A percentile compares a stretch with the other conserved stretches of the same genome.
Evolutionary conservation across 1,140 invertebrate genomes (phyloP).

Genomic region (Colletes gigas): DNA sequence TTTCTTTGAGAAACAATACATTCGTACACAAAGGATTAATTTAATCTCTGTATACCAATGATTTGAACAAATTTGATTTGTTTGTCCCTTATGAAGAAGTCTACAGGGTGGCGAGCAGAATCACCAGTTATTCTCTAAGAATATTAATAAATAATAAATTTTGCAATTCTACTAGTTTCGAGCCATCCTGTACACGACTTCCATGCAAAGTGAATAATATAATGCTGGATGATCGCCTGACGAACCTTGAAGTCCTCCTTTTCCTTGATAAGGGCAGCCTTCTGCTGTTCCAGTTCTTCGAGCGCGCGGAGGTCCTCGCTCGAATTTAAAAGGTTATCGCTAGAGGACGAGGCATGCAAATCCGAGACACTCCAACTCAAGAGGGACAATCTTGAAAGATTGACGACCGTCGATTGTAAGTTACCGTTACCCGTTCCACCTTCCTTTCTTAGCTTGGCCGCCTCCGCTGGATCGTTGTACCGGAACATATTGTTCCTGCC

Average conservation of each 20-base stretch:
- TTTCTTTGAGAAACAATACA: too few relatives aligned
- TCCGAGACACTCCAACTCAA: conserved; percentile 92
- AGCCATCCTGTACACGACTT: neutral
- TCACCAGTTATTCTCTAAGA: too few relatives aligned
- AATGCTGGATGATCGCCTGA: neutral
- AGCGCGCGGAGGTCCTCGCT: conserved; percentile 77
- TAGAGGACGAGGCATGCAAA: conserved; percentile 86
- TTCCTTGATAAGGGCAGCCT: conserved; percentile 79
- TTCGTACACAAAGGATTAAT: too few relatives aligned
- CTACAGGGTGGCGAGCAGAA: too few relatives aligned
- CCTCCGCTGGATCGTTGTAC: conserved; percentile 95
- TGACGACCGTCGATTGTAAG: conserved; percentile 84
- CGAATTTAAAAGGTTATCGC: conserved; percentile 85
- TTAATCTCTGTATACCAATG: too few relatives aligned
- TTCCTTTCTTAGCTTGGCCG: conserved; percentile 90
- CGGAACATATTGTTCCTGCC: conserved; percentile 96
- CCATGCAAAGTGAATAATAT: neutral
- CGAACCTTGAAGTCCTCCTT: conserved; percentile 79
- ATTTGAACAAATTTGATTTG: too few relatives aligned
- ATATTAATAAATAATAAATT: too few relatives aligned
- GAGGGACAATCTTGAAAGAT: conserved; percentile 91
- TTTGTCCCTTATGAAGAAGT: too few relatives aligned
- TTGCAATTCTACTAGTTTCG: neutral
- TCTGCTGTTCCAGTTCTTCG: conserved; percentile 80
- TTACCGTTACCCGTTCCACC: conserved; percentile 82